phyloP scores from a whole-genome alignment of 2,113 vertebrate genomes.

The Turnix velox region DNA sequence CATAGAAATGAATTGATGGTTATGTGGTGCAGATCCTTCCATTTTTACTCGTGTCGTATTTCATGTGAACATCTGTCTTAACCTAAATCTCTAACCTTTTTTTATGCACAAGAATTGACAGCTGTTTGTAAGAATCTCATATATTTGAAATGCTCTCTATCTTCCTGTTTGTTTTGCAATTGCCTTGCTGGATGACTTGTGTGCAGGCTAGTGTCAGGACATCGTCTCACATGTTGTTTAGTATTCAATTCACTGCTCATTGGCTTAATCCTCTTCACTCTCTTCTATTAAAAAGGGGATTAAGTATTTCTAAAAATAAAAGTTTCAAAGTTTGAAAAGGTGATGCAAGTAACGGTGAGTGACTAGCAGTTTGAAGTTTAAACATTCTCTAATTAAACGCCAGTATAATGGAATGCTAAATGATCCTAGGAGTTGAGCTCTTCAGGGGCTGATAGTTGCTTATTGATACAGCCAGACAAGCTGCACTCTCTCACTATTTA shows the following conservation, averaged over 20 bases:
- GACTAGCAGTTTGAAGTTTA: conserved; percentile 27
- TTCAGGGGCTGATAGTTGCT: neutral
- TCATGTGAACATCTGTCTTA: neutral
- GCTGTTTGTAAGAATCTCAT: neutral
- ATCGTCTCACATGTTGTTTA: conserved; percentile 54
- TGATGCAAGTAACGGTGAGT: conserved; percentile 33
- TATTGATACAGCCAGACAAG: neutral
- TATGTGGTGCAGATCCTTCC: neutral
- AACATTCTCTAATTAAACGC: conserved; percentile 40
- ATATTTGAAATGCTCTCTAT: neutral
- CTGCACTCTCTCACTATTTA: neutral
- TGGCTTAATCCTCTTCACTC: conserved; percentile 68
- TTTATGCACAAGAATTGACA: rapidly evolving
- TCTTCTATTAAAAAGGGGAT: conserved; percentile 69
- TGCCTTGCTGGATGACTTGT: neutral
- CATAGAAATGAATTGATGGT: neutral
- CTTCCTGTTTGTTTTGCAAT: neutral
- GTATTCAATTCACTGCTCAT: conserved; percentile 57
- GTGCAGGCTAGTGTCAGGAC: neutral
- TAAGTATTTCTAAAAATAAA: conserved; percentile 66
- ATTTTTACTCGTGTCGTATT: neutral
- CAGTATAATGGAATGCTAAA: conserved; percentile 3
- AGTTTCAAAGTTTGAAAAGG: conserved; percentile 59
- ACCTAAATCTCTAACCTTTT: neutral
- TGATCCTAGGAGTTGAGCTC: neutral